Base-by-base conservation (phyloP, 2,797 vertebrate species). In the Crax fasciolata region DNA sequence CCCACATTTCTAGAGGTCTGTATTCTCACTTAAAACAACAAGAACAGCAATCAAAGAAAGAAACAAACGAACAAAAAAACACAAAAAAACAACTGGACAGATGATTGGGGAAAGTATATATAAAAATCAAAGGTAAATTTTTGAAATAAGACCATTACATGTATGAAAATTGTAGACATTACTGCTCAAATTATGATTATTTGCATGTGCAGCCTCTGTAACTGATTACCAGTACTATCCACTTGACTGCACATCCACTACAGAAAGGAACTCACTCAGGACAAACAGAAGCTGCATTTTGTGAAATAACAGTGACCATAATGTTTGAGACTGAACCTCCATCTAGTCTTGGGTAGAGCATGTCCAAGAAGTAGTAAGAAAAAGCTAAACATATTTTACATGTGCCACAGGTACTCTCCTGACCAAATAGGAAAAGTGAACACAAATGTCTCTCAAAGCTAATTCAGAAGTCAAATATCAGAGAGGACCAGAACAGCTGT, bases 91-190 rank as follows among this genome's bases (percentile, higher is more conserved):
- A 35, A 35, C 35, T 35, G 18, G 9, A 70, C 8, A 67, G 62
- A 76, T 3, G 54, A 10, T 6, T 49, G 15, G 12, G 11, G 12
- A 72, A 84, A 81, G 14, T 49, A 72, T 4, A 61, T 11, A 39
- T 32, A 65, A 30, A 54, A 87, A 57, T 78, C 41, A 92, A 59
- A 87, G 16, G 35, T 78, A 67, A 18, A 9, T 24, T 62, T 78
- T 62, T 75, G 30, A 91, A 96, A 90, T 67, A 0, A 18, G 28
- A 49, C 43, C 18, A 75, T 12, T 13, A 4, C 67, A 71, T 49
- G 32, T 46, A 15, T 32, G 78, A 66, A 81, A 66, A 59, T 32
- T 70, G n/a, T 30, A 59, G 51, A 19, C 13, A 44, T 78, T 49
- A 48, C 51, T 78, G 17, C 41, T 86, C 32, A 61, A 57, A 65